Percentiles rank a stretch among this genome's conserved stretches.
Evolutionary conservation across 2,113 vertebrate genomes (phyloP).

Genomic region (Donacobius atricapilla): DNA sequence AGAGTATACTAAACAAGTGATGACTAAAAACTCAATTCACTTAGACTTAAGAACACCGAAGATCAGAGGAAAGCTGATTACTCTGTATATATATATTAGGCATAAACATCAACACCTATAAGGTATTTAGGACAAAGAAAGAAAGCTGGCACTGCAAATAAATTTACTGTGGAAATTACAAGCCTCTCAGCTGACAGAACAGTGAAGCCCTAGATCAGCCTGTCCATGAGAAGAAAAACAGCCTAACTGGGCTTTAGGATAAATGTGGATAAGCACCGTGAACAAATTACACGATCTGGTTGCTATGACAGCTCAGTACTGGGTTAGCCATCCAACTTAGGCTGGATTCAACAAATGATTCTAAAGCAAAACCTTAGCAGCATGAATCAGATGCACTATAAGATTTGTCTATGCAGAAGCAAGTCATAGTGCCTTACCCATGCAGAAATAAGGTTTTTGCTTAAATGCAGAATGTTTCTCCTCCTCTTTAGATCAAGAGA

Average conservation of each 20-base stretch:
- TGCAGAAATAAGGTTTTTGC: neutral
- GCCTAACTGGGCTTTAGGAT: slow-evolving; percentile 2
- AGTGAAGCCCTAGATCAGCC: neutral
- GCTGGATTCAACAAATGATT: neutral
- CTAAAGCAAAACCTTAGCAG: neutral
- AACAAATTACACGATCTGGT: slow-evolving; percentile 43
- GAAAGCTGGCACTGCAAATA: neutral
- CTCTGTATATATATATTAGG: neutral
- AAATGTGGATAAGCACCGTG: neutral
- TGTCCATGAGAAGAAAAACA: slow-evolving; percentile 1
- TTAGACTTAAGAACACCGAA: neutral
- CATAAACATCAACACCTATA: neutral
- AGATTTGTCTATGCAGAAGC: neutral
- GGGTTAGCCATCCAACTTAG: neutral
- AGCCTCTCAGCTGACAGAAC: neutral
- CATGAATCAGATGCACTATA: neutral
- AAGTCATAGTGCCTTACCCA: neutral
- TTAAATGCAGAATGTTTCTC: neutral
- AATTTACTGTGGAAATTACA: neutral
- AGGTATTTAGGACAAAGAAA: neutral
- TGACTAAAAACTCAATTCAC: neutral
- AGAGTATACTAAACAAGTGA: neutral
- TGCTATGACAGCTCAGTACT: slow-evolving; percentile 55
- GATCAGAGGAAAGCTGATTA: neutral
- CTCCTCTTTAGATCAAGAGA: neutral